phyloP scores from a whole-genome alignment of 2,113 vertebrate genomes.

The Ranitomeya imitator region DNA sequence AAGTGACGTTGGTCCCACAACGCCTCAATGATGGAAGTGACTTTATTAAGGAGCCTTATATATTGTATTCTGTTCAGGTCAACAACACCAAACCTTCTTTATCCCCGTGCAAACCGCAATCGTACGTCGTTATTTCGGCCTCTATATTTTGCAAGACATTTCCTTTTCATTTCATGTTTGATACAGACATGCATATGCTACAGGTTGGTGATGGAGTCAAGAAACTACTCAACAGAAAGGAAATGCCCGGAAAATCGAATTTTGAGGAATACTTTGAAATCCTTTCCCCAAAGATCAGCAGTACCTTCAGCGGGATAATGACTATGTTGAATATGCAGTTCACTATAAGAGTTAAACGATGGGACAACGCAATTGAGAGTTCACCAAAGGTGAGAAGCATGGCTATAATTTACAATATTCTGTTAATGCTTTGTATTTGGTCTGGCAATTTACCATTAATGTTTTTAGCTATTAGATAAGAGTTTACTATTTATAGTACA shows the following conservation, averaged over 20 bases:
- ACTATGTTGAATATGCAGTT: slow-evolving; percentile 97
- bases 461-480: not conserved
- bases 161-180: slow-evolving; percentile 95
- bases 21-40: slow-evolving; percentile 79
- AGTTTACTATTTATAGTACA: not conserved
- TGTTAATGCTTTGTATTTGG: not conserved
- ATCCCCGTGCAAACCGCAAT: slow-evolving; percentile 85
- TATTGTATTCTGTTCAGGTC: slow-evolving; percentile 85
- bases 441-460: not conserved
- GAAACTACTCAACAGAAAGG: slow-evolving; percentile 83
- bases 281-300: slow-evolving; percentile 86
- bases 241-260: slow-evolving; percentile 77
- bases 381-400: slow-evolving; percentile 83
- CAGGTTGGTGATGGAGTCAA: slow-evolving; percentile 91
- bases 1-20: slow-evolving; percentile 80
- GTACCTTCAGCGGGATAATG: slow-evolving; percentile 90
- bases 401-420: not conserved
- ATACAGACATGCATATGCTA: slow-evolving; percentile 88
- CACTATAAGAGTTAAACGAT: slow-evolving; percentile 84
- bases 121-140: slow-evolving; percentile 87
- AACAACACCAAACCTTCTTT: slow-evolving; percentile 83
- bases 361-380: slow-evolving; percentile 73
- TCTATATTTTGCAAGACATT: slow-evolving; percentile 94
- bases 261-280: slow-evolving; percentile 93
- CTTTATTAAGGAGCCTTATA: slow-evolving; percentile 86